Base-by-base conservation (phyloP, 2,113 vertebrate species). In the Paraplagusia blochii region DNA sequence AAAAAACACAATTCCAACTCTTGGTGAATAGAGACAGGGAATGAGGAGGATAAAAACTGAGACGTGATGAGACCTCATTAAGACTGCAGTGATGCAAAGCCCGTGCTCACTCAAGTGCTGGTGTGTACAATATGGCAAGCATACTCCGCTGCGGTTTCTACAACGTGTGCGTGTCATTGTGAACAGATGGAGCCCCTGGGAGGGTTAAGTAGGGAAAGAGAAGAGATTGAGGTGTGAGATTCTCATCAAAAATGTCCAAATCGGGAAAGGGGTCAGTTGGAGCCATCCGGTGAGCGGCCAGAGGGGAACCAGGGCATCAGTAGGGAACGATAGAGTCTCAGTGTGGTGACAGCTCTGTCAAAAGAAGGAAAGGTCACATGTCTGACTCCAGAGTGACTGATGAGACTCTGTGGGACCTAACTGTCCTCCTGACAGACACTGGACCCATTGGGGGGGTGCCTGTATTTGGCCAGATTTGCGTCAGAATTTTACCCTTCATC, bases 161-260 rank as follows among this genome's bases (percentile, higher is more conserved):
- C n/a, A n/a, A n/a, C n/a, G 52, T 42, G 53, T 40, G 38, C 43
- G 38, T 49, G 40, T 15, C 34, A 44, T 29, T 50, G 48, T 62
- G 73, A 42, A 58, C 76, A 72, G 63, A 54, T 81, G 60, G 46
- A 22, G 58, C 74, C 79, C 82, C 15, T 54, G 83, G 80, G 86
- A 82, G 59, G 78, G 70, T 83, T 87, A 89, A 89, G 81, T 86
- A 85, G 60, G 86, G 87, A 89, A 88, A 76, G 67, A 72, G 77
- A 77, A 61, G 73, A 90, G 88, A 91, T 89, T 90, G 84, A 88
- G 83, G 83, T 85, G 74, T 82, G 82, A 76, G 87, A 87, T 88
- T 90, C 85, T 87, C 82, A 77, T 83, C 82, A 81, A 63, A 88
- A 81, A 59, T 7, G 55, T 87, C 85, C 87, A 90, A 89, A 89